Evolutionary conservation across 2,888 invertebrate species (phyloP).

Genomic region (Eupithecia centaureata): DNA sequence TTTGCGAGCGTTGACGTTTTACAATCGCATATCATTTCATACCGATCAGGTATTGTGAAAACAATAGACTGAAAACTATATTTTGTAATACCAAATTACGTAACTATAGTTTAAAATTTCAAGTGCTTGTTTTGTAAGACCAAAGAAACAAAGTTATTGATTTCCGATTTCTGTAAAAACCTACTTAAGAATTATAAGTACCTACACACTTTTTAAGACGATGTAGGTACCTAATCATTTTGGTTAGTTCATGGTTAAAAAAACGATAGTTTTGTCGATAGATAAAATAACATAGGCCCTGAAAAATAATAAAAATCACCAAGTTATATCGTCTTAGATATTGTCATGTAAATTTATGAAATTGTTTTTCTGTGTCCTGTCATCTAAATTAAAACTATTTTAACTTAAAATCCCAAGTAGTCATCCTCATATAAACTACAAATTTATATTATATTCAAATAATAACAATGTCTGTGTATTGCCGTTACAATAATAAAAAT

Average conservation of each 20-base stretch:
- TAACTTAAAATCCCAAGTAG: background rate
- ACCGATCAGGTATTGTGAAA: conserved; percentile 53
- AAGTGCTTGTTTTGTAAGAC: too few species aligned
- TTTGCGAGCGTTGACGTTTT: conserved; percentile 34
- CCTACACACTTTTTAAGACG: background rate
- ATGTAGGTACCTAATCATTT: background rate
- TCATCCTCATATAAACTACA: background rate
- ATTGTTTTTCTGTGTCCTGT: background rate
- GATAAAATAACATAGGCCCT: too few species aligned
- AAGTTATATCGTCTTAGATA: too few species aligned
- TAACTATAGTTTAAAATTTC: too few species aligned
- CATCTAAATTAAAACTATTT: background rate
- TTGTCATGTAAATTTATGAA: too few species aligned
- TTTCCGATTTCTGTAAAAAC: too few species aligned
- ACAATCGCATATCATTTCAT: conserved; percentile 54
- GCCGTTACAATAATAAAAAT: background rate
- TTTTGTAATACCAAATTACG: conserved; percentile 28
- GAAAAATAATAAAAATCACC: too few species aligned
- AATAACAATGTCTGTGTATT: too few species aligned
- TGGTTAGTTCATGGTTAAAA: background rate
- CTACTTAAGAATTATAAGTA: background rate
- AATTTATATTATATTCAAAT: background rate
- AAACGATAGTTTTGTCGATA: background rate
- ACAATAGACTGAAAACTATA: conserved; percentile 28
- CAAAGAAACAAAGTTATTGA: too few species aligned